Evolutionary conservation across 2,113 vertebrate genomes (phyloP).

Genomic region (Ageneiosus marmoratus): DNA sequence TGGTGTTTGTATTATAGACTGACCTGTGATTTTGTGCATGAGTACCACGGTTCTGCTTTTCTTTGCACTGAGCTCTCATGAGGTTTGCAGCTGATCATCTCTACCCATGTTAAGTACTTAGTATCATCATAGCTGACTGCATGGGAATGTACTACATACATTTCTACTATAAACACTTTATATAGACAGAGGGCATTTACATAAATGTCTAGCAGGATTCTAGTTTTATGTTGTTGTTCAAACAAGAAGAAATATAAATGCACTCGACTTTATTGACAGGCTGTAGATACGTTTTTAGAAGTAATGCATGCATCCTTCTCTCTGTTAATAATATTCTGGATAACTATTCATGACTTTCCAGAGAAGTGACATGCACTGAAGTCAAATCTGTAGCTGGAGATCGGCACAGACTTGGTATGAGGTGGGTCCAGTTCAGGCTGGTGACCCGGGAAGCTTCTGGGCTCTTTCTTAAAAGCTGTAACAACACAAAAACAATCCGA

Average conservation of each 20-base stretch:
- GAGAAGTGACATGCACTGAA: conserved; percentile 17
- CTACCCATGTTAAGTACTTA: neutral
- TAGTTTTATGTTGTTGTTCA: neutral
- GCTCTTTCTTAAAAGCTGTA: conserved; percentile 46
- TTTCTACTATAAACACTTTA: neutral
- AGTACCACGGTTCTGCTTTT: neutral
- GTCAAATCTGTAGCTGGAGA: conserved; percentile 53
- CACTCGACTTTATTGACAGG: neutral
- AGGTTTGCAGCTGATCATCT: neutral
- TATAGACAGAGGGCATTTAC: neutral
- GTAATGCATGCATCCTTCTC: neutral
- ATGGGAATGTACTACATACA: neutral
- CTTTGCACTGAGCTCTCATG: neutral
- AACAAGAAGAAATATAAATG: neutral
- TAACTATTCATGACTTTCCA: neutral
- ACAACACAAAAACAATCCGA: neutral
- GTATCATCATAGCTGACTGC: neutral
- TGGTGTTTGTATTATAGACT: neutral
- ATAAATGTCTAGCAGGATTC: neutral
- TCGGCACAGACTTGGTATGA: conserved; percentile 39
- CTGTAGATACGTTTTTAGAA: neutral
- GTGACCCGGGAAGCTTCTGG: conserved; percentile 51
- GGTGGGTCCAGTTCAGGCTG: conserved; percentile 54
- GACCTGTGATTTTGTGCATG: neutral
- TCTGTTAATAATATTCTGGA: neutral